Evolutionary conservation across 2,797 vertebrate species (phyloP), one percentile per base, ranked within the genome.

Genomic region (Fundulus diaphanus): DNA sequence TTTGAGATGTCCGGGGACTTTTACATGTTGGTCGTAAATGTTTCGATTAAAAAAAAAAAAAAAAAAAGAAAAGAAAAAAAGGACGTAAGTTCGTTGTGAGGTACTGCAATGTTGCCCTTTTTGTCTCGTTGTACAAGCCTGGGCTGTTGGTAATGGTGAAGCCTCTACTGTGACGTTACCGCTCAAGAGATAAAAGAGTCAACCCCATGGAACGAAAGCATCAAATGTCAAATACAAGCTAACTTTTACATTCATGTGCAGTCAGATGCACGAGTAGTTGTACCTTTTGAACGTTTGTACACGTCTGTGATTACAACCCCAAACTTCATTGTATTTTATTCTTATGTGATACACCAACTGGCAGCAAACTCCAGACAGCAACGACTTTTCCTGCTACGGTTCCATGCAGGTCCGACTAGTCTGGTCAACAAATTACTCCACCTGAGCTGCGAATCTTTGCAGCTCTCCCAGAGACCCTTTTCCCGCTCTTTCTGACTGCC

Each of bases 131-230:
- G 84, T 92, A 76, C 90, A 91, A 82, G 89, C 91, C 88, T 94
- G 92, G 83, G 90, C 85, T 92, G 88, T 77, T 87, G 85, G 85
- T 91, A 92, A 91, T 92, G 73, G 84, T 87, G 84, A 48, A 93
- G 95, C 95, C 95, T 96, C 94, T 96, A 96, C 96, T 94, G 98
- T 99, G 97, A 99, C 97, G 98, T 99, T 99, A 99, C 98, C 98
- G 93, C 96, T 98, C 97, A 99, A 99, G 98, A 97, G 97, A 99
- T 99, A 99, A 99, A 99, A 99, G 98, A 99, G 98, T 99, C 96
- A 98, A 98, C 97, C 97, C 97, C 96, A 95, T 93, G 94, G 93
- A 88, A 92, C 75, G 91, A 90, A 87, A 92, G 86, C 78, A 92
- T 61, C 77, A 82, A 81, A n/a, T 65, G 33, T 65, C 22, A 40